Percentiles rank a stretch among this genome's conserved stretches.
Conservation (phyloP, 2,888 invertebrate species). For the Dusona sp. region DNA sequence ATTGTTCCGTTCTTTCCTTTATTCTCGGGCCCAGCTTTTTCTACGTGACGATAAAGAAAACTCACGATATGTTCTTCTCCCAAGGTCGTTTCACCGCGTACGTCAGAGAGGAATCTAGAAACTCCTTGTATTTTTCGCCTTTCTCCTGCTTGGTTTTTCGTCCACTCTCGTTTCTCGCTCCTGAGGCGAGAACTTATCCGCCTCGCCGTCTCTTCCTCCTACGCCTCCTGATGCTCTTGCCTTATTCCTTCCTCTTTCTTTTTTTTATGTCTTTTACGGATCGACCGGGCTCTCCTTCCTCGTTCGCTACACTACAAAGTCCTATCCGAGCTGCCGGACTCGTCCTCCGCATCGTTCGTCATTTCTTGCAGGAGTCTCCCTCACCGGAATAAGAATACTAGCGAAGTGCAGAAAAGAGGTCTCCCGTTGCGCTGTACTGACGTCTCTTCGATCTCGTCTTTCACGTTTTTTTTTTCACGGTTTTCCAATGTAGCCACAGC, state of each 20-base stretch:
- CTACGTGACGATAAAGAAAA: slow-evolving; percentile 45
- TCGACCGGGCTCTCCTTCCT: slow-evolving; percentile 32
- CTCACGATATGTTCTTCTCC: slow-evolving; percentile 49
- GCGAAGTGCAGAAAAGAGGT: slow-evolving; percentile 8
- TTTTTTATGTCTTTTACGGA: slow-evolving; percentile 7
- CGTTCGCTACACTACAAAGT: slow-evolving; percentile 28
- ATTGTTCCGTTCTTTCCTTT: slow-evolving; percentile 10
- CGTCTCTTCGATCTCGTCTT: slow-evolving; percentile 25
- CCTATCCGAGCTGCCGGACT: slow-evolving; percentile 50
- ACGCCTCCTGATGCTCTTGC: slow-evolving; percentile 16
- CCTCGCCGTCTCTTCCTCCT: slow-evolving; percentile 25
- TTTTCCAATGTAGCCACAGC: slow-evolving; percentile 25
- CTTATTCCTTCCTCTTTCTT: background rate
- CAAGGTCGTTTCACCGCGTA: slow-evolving; percentile 20
- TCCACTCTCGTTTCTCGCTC: slow-evolving; percentile 19
- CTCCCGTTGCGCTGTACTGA: slow-evolving; percentile 19
- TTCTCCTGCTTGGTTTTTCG: slow-evolving; percentile 30
- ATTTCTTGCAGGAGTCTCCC: slow-evolving; percentile 58
- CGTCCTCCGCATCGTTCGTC: slow-evolving; percentile 69
- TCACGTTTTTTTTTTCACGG: slow-evolving; percentile 5
- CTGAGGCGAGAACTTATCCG: slow-evolving; percentile 40
- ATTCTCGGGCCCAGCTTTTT: slow-evolving; percentile 5
- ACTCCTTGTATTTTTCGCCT: slow-evolving; percentile 60
- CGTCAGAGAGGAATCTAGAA: slow-evolving; percentile 44
- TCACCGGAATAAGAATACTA: slow-evolving; percentile 10